Conservation (phyloP, 2,888 invertebrate genomes). For the Patella caerulea region DNA sequence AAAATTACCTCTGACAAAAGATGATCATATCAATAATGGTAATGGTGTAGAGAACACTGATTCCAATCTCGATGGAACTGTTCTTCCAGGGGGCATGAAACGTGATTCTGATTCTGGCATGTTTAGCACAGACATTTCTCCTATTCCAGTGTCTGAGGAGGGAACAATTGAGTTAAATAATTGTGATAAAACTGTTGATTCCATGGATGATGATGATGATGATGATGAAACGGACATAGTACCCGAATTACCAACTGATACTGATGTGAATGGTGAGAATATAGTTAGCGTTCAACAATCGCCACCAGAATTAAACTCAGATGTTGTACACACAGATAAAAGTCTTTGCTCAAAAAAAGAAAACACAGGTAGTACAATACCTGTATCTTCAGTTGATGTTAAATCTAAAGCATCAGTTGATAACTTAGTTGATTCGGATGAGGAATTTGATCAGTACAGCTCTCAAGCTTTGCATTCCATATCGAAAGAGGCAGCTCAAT, state of each 20-base stretch:
- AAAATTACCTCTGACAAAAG: background rate
- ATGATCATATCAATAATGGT: background rate
- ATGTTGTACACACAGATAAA: too few relatives aligned
- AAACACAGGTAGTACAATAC: background rate
- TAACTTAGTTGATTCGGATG: constrained; percentile 4
- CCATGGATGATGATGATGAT: background rate
- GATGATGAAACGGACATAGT: background rate
- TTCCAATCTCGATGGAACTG: too few relatives aligned
- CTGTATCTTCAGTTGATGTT: background rate
- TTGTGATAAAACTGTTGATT: constrained; percentile 33
- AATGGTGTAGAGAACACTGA: constrained; percentile 5
- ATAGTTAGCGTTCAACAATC: background rate
- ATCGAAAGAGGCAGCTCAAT: background rate
- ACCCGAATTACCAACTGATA: background rate
- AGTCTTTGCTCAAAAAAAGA: background rate
- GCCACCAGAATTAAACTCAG: background rate
- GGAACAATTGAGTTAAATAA: constrained; percentile 24
- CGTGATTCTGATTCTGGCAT: constrained; percentile 53
- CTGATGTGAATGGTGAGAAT: background rate
- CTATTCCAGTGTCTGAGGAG: constrained; percentile 44
- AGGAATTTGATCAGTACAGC: background rate
- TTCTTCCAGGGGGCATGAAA: constrained; percentile 5
- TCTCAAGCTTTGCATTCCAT: background rate
- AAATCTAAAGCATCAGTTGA: background rate
- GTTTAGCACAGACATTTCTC: constrained; percentile 60